These are phyloP conservation scores for Steinernema hermaphroditum DNA, from an alignment of 2,888 invertebrate species.

Conservation along the genomic window DNA sequence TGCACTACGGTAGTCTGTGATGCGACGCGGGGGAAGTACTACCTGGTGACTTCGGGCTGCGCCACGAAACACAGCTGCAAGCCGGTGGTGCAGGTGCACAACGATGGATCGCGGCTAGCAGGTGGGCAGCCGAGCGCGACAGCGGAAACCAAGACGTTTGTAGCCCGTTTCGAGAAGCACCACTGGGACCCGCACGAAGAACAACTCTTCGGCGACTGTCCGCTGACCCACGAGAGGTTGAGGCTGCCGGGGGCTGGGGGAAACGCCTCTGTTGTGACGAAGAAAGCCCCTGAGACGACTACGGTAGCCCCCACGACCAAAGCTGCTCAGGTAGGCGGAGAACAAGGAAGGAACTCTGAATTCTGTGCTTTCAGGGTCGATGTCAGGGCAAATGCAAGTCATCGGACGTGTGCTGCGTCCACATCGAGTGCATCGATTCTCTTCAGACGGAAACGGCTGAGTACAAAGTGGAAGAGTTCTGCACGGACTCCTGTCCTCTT, in stretches of 20 bases:
- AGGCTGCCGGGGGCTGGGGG: background rate
- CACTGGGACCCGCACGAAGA: background rate
- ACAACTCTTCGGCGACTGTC: background rate
- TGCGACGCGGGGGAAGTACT: slow-evolving; percentile 21
- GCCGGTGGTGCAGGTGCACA: background rate
- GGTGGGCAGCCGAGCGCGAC: too few species aligned
- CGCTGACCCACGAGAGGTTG: background rate
- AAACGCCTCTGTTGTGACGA: background rate
- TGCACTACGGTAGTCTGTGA: slow-evolving; percentile 30
- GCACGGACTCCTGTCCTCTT: background rate
- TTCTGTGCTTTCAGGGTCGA: background rate
- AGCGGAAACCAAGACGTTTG: too few species aligned
- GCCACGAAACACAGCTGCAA: background rate
- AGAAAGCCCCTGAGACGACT: background rate
- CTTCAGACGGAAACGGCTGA: background rate
- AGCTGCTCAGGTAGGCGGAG: background rate
- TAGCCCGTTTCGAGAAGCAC: background rate
- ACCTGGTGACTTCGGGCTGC: slow-evolving; percentile 27
- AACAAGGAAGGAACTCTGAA: background rate
- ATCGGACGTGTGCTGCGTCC: background rate
- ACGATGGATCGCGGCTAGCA: background rate
- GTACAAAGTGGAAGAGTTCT: slow-evolving; percentile 9
- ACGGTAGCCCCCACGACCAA: background rate
- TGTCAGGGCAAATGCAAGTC: background rate
- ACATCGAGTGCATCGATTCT: background rate